phyloP scores from a whole-genome alignment of 1,140 invertebrate genomes.

The Leptinotarsa undecemlineata region DNA sequence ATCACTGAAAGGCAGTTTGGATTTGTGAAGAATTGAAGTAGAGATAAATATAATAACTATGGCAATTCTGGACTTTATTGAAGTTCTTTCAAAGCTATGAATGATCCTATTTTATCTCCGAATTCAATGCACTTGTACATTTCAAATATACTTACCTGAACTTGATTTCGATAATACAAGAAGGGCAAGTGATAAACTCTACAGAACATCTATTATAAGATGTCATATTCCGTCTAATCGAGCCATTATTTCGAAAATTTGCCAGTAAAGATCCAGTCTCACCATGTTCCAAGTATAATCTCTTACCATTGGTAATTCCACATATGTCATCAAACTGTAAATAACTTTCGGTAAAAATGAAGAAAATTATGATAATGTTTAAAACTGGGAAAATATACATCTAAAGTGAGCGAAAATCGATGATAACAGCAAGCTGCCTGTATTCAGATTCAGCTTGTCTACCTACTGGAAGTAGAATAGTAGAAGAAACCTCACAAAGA shows the following conservation, averaged over 20 bases:
- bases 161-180: conserved; percentile 67
- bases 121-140: too few species aligned
- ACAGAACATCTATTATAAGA: conserved; percentile 65
- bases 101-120: too few species aligned
- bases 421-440: not conserved
- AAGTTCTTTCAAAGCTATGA: too few species aligned
- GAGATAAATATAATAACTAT: too few species aligned
- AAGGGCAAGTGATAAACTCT: conserved; percentile 72
- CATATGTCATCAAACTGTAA: conserved; percentile 59
- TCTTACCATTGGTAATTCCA: conserved; percentile 62
- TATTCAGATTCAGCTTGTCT: not conserved
- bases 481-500: conserved; percentile 17
- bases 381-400: conserved; percentile 9
- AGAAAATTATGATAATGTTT: not conserved
- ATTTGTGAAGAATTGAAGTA: too few species aligned
- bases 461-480: conserved; percentile 14
- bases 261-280: conserved; percentile 58
- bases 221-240: conserved; percentile 36
- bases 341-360: conserved; percentile 21
- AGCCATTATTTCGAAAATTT: conserved; percentile 59
- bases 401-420: not conserved
- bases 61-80: too few species aligned
- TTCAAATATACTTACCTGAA: conserved; percentile 56
- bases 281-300: conserved; percentile 66
- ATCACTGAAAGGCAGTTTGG: too few species aligned